Base-by-base conservation (phyloP, 2,888 invertebrate species). In the Shargacucullia verbasci region DNA sequence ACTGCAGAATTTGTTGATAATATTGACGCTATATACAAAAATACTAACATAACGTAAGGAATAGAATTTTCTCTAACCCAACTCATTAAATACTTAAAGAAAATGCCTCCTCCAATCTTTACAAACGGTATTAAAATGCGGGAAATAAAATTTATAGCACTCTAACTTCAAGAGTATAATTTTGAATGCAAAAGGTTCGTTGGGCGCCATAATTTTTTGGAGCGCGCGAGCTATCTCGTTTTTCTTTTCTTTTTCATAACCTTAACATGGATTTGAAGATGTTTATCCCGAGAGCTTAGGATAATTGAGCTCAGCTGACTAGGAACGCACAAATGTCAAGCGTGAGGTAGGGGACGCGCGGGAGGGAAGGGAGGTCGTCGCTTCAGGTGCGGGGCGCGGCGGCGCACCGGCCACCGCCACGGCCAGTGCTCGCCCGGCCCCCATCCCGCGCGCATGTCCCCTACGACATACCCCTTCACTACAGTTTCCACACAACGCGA, bases 381-480 rank as follows among this genome's bases (percentile, higher is more conserved):
- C 38, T 41, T 59, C 66, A 66, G 68, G 70, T 69, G 70, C 68
- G 70, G 81, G 63, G 72, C 67, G 83, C 74, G 79, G 71, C 71
- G 71, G 64, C 72, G 67, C 69, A 67, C 72, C 76, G 76, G 72
- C 72, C 70, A 62, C 70, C 70, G 75, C 73, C 76, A 69, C 79
- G 77, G 75, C 80, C 92, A 93, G 93, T 93, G 88, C 91, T 91
- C 91, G 86, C 88, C 89, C 87, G 87, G 85, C 86, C 87, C 84
- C 85, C 80, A 76, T 80, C 82, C 88, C 86, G 91, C 85, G 91
- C 91, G 91, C 89, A 89, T 88, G 90, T 91, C 88, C 88, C 79
- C 62, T 60, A 81, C 80, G 85, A 82, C 80, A 83, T 70, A 81
- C 78, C 84, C 85, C 80, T 80, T 77, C 82, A 80, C 56, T 78